Evolutionary conservation across 1,140 invertebrate species (phyloP).

Genomic region (Gerris buenoi): DNA sequence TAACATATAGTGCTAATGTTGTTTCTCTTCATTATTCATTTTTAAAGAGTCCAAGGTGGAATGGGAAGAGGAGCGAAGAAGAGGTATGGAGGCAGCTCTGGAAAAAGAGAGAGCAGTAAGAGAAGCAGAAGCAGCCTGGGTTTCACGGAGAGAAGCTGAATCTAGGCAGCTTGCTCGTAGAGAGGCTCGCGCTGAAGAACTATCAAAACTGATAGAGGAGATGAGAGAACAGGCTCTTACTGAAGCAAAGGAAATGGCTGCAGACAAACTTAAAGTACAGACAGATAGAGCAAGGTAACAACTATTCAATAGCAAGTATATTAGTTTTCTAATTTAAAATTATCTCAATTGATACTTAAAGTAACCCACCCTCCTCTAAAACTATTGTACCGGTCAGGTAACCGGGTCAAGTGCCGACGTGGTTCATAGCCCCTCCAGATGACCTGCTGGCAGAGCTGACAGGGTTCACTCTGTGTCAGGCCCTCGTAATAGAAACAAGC

Average conservation of each 20-base stretch:
- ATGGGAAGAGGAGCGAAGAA: conserved; percentile 6
- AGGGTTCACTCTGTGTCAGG: no score
- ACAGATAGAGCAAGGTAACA: conserved; percentile 13
- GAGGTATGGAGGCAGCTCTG: conserved; percentile 7
- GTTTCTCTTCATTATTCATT: background rate
- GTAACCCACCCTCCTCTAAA: no score
- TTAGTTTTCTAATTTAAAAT: no score
- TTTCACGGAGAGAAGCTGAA: conserved; percentile 2
- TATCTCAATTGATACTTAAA: no score
- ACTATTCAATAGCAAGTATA: no score
- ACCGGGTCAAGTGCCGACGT: no score
- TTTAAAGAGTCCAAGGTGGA: background rate
- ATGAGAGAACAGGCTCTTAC: conserved; percentile 12
- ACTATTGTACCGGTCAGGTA: no score
- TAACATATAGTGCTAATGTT: background rate
- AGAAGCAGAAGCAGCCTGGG: conserved; percentile 6
- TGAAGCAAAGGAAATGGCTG: conserved; percentile 9
- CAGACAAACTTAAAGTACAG: conserved; percentile 10
- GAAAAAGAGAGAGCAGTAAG: conserved; percentile 7
- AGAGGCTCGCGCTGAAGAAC: conserved; percentile 3
- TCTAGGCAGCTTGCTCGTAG: conserved; percentile 4
- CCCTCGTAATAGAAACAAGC: no score
- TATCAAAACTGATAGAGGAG: conserved; percentile 1
- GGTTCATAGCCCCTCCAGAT: no score
- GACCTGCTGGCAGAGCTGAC: no score